A percentile compares a stretch with the other conserved stretches of the same genome.
phyloP scores from a whole-genome alignment of 2,113 vertebrate species.

The Pandion haliaetus region DNA sequence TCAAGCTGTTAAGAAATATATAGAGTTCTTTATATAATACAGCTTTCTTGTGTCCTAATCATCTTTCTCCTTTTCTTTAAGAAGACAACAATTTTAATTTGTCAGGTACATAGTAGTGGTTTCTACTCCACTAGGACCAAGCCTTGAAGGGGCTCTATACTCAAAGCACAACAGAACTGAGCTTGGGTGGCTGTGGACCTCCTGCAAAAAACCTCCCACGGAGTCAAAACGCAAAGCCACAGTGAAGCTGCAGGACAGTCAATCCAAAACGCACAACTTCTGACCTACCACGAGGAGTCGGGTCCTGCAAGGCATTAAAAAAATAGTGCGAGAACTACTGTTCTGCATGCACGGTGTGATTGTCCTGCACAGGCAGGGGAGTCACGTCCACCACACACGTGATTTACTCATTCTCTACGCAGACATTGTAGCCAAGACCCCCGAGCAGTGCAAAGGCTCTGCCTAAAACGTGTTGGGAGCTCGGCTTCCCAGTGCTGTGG shows the following conservation, averaged over 20 bases:
- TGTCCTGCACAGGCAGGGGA: not conserved
- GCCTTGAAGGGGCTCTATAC: not conserved
- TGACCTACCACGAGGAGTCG: not conserved
- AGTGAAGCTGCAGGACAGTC: not conserved
- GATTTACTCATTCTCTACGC: not conserved
- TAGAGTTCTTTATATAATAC: not conserved
- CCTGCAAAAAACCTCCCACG: not conserved
- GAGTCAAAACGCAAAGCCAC: not conserved
- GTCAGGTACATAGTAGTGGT: not conserved
- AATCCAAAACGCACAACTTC: not conserved
- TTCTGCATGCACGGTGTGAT: not conserved
- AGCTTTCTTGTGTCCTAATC: not conserved
- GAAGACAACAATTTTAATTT: not conserved
- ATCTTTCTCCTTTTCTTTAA: not conserved
- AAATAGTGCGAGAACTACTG: not conserved
- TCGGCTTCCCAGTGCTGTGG: not conserved
- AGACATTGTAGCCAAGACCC: not conserved
- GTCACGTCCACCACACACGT: fast-evolving
- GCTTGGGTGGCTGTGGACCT: not conserved
- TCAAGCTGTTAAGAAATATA: not conserved
- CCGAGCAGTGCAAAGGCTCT: not conserved
- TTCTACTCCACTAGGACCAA: not conserved
- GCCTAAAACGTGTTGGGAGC: not conserved
- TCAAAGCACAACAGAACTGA: not conserved
- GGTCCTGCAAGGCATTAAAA: not conserved